Evolutionary conservation across 2,113 vertebrate species (phyloP).

Genomic region (Paratilapia polleni): DNA sequence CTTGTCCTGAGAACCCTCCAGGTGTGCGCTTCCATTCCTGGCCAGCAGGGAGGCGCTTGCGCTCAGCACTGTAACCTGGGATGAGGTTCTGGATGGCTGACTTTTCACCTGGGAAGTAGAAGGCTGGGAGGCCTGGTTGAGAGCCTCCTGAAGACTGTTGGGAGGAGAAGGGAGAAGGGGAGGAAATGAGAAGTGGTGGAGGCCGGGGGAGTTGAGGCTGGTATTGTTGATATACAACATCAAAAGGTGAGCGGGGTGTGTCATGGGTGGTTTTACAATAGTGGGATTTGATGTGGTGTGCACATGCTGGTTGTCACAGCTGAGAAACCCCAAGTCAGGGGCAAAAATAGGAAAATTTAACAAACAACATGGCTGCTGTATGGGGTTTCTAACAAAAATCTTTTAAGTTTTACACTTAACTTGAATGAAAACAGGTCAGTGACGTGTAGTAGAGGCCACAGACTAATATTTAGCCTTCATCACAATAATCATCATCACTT

Average conservation of each 20-base stretch:
- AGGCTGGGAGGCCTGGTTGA: slow-evolving; percentile 93
- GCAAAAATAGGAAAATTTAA: background rate
- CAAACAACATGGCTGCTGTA: too few species aligned
- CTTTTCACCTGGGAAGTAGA: slow-evolving; percentile 89
- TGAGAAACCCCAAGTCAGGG: background rate
- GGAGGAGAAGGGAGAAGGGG: slow-evolving; percentile 61
- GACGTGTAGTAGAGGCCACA: background rate
- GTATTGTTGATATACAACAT: background rate
- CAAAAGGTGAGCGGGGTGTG: background rate
- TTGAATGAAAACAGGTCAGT: background rate
- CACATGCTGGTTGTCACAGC: background rate
- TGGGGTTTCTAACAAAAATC: too few species aligned
- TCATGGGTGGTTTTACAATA: background rate
- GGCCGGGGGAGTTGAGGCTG: slow-evolving; percentile 12
- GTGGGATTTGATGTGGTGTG: background rate
- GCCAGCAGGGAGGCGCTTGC: slow-evolving; percentile 98
- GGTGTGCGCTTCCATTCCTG: slow-evolving; percentile 98
- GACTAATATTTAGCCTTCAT: background rate
- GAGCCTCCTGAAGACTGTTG: slow-evolving; percentile 98
- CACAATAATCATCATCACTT: background rate
- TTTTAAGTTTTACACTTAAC: too few species aligned
- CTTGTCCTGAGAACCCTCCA: slow-evolving; percentile 95
- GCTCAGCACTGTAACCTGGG: slow-evolving; percentile 95
- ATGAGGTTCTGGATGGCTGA: slow-evolving; percentile 92
- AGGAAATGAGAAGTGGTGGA: slow-evolving; percentile 53